Conservation (phyloP, 2,888 invertebrate genomes). For the Caradrina clavipalpis region DNA sequence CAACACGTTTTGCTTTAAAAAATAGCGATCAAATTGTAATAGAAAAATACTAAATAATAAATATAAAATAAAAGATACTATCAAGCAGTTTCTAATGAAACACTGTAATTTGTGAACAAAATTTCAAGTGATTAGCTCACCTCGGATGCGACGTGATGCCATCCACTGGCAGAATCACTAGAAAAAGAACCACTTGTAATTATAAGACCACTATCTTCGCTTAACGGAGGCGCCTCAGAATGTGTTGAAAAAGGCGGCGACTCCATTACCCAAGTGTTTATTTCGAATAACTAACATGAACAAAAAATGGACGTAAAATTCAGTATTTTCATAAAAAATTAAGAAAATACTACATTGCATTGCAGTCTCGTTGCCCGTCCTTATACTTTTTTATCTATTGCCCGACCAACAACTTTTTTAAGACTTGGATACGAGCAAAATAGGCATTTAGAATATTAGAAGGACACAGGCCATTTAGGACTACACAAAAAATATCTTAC, state of each 20-base stretch:
- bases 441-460: neutral
- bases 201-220: slow-evolving; percentile 94
- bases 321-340: slow-evolving; percentile 68
- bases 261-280: slow-evolving; percentile 91
- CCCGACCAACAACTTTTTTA: slow-evolving; percentile 1
- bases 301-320: slow-evolving; percentile 72
- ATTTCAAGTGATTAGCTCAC: slow-evolving; percentile 79
- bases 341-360: slow-evolving; percentile 55
- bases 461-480: too few relatives aligned
- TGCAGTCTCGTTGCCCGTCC: slow-evolving; percentile 23
- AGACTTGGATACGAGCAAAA: slow-evolving; percentile 33
- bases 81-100: neutral
- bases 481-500: too few relatives aligned
- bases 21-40: slow-evolving; percentile 2
- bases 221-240: slow-evolving; percentile 94
- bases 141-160: slow-evolving; percentile 93
- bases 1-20: slow-evolving; percentile 6
- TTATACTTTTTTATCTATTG: slow-evolving; percentile 20
- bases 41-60: neutral
- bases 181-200: slow-evolving; percentile 94
- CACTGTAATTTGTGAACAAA: slow-evolving; percentile 9
- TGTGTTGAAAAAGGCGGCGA: slow-evolving; percentile 94
- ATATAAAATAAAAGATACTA: slow-evolving; percentile 7
- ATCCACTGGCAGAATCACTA: slow-evolving; percentile 93
- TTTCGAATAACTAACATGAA: slow-evolving; percentile 67